Percentiles rank a stretch among this genome's conserved stretches.
Conservation (phyloP, 1,140 invertebrate genomes). For the Drosophila teissieri region DNA sequence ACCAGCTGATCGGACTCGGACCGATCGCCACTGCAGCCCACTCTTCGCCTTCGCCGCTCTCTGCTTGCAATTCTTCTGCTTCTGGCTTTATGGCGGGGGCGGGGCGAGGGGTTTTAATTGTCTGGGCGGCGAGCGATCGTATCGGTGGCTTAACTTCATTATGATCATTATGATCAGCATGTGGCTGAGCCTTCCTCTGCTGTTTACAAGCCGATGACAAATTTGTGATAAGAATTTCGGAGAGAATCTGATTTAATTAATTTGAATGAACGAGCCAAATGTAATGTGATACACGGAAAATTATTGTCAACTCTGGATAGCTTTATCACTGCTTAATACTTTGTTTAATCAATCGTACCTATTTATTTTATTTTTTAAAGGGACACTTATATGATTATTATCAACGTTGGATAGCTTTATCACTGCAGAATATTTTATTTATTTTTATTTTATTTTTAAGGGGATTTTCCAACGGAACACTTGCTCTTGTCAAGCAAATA, state of each 20-base stretch:
- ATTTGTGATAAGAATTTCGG: conserved; percentile 71
- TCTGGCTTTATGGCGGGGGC: not conserved
- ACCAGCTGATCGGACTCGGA: conserved; percentile 12
- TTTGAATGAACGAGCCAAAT: conserved; percentile 37
- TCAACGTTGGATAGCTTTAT: not conserved
- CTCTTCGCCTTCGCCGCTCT: conserved; percentile 15
- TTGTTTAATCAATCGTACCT: too few species aligned
- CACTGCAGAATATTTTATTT: not conserved
- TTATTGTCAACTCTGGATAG: not conserved
- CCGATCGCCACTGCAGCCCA: conserved; percentile 9
- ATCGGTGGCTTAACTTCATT: conserved; percentile 70
- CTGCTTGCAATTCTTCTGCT: conserved; percentile 64
- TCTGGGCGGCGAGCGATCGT: conserved; percentile 64
- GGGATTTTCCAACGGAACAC: too few species aligned
- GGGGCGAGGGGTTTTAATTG: conserved; percentile 55
- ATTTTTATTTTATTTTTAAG: too few species aligned
- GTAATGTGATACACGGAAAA: conserved; percentile 35
- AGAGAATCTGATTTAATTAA: conserved; percentile 64
- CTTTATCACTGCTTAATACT: not conserved
- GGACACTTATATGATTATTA: too few species aligned
- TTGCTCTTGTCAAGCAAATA: too few species aligned
- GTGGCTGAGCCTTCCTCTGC: conserved; percentile 32
- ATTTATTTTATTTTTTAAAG: too few species aligned
- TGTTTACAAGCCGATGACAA: conserved; percentile 74
- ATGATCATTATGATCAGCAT: conserved; percentile 76